These are phyloP conservation scores for Leptinotarsa lineolata DNA, from an alignment of 1,140 invertebrate genomes.

Conservation along the genomic window DNA sequence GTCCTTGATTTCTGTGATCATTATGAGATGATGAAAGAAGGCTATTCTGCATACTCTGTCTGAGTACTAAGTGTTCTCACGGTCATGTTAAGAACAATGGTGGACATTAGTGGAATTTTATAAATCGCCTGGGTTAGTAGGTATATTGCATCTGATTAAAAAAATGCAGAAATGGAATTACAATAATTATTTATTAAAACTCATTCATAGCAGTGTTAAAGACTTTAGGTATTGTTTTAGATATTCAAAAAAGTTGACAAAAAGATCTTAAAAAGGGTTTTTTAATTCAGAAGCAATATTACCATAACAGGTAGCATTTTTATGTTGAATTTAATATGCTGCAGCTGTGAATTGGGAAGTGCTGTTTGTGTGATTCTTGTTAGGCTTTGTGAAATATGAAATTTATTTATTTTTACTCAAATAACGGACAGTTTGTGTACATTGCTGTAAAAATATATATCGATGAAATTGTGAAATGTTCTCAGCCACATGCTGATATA, in stretches of 20 bases:
- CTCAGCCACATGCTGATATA: constrained; percentile 14
- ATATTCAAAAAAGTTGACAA: neutral
- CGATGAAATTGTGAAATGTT: neutral
- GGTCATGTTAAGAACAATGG: constrained; percentile 7
- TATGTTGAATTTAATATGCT: constrained; percentile 14
- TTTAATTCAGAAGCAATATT: neutral
- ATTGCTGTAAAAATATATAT: constrained; percentile 19
- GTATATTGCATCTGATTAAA: neutral
- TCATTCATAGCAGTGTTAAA: constrained; percentile 9
- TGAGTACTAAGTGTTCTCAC: constrained; percentile 45
- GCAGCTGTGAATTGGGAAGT: constrained; percentile 6
- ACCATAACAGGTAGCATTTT: neutral
- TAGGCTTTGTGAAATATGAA: constrained; percentile 19
- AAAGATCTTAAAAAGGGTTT: neutral
- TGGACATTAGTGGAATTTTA: constrained; percentile 27
- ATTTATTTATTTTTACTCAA: constrained; percentile 26
- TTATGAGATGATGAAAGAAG: constrained; percentile 51
- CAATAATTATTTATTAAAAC: neutral
- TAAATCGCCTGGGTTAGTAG: neutral
- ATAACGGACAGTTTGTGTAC: constrained; percentile 5
- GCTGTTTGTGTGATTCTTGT: constrained; percentile 24
- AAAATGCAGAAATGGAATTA: neutral
- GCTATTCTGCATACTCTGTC: constrained; percentile 42
- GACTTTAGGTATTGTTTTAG: constrained; percentile 28
- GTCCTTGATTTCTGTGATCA: constrained; percentile 29